Conservation (phyloP, 2,113 vertebrate genomes). For the Tretioscincus oriximinensis region DNA sequence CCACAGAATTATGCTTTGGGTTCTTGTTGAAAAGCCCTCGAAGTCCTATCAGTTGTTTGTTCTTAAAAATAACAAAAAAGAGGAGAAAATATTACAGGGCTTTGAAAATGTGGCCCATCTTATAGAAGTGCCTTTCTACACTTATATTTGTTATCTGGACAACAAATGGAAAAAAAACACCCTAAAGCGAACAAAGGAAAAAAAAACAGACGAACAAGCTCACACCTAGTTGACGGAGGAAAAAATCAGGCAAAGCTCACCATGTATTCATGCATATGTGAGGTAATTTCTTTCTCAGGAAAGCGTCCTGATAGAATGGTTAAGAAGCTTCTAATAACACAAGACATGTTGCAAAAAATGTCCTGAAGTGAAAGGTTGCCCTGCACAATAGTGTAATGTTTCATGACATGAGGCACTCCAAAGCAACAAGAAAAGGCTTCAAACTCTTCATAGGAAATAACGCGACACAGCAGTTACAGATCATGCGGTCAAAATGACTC, state of each 20-base stretch:
- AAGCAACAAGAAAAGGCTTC: constrained; percentile 54
- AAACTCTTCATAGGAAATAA: constrained; percentile 59
- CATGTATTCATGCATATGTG: constrained; percentile 69
- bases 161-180: constrained; percentile 41
- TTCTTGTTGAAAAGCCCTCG: constrained; percentile 89
- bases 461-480: constrained; percentile 37
- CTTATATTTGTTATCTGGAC: background rate
- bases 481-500: constrained; percentile 61
- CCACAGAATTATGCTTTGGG: constrained; percentile 78
- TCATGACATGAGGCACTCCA: constrained; percentile 46
- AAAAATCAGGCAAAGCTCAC: constrained; percentile 44
- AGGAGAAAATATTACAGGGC: constrained; percentile 3
- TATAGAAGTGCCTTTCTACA: rapidly evolving
- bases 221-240: constrained; percentile 36
- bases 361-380: constrained; percentile 39
- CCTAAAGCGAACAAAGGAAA: constrained; percentile 23
- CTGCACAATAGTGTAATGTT: constrained; percentile 14
- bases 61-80: constrained; percentile 67
- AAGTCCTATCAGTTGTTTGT: constrained; percentile 89
- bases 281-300: constrained; percentile 36
- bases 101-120: background rate
- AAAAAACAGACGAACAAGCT: constrained; percentile 51
- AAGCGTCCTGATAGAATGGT: constrained; percentile 46
- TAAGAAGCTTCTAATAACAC: constrained; percentile 43
- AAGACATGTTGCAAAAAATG: constrained; percentile 42